Percentiles rank a stretch among this genome's conserved stretches.
Conservation (phyloP, 1,140 invertebrate species). For the Ptiloglossa arizonensis region DNA sequence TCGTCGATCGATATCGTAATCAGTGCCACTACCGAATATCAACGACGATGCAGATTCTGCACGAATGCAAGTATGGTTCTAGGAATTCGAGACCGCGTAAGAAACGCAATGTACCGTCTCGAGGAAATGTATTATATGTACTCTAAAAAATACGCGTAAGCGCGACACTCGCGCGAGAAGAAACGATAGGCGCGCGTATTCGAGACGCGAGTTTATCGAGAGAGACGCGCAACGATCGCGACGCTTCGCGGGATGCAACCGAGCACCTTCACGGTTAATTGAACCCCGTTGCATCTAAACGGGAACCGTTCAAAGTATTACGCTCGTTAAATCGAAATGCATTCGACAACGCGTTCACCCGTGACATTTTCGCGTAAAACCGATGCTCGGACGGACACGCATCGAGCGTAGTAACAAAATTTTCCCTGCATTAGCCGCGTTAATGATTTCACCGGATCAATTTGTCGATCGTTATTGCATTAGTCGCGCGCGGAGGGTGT, state of each 20-base stretch:
- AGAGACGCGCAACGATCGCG: no score
- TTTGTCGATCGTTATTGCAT: slow-evolving; percentile 14
- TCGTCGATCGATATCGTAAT: no score
- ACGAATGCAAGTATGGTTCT: no score
- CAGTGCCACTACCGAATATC: no score
- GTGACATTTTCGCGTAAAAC: slow-evolving; percentile 7
- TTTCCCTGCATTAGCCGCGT: slow-evolving; percentile 19
- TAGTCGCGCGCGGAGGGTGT: slow-evolving; percentile 10
- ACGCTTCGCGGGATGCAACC: no score
- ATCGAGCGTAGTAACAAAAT: slow-evolving; percentile 14
- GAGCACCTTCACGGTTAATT: background rate
- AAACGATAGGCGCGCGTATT: no score
- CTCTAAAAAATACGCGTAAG: no score
- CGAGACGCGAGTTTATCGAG: background rate
- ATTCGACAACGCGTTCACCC: background rate
- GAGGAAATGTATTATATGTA: no score
- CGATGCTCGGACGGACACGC: background rate
- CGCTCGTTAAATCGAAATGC: background rate
- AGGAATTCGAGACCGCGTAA: no score
- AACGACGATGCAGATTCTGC: no score
- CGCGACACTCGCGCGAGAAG: no score
- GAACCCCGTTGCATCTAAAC: background rate
- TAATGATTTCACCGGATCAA: slow-evolving; percentile 17
- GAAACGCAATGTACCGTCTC: no score
- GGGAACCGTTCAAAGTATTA: background rate